These are phyloP conservation scores for Sardina pilchardus DNA, from an alignment of 2,113 vertebrate species.

Conservation along the genomic window DNA sequence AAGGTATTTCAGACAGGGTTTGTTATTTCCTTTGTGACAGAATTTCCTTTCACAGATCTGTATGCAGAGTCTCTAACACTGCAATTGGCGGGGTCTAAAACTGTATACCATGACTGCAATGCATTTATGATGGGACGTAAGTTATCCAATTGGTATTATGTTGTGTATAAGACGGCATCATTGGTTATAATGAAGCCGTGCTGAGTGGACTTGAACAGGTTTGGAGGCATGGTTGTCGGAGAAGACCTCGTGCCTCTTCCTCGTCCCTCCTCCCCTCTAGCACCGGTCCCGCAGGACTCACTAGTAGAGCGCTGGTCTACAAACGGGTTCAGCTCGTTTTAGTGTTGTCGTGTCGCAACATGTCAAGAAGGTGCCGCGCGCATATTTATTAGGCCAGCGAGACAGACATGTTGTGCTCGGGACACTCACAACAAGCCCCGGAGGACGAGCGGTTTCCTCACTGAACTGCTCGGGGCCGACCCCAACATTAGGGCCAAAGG, in stretches of 20 bases:
- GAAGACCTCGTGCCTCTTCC: not conserved
- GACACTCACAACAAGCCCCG: not conserved
- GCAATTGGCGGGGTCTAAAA: not conserved
- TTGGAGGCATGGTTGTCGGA: not conserved
- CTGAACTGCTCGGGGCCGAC: not conserved
- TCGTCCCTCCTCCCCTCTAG: not conserved
- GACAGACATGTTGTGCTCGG: not conserved
- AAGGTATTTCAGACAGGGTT: not conserved
- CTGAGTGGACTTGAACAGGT: not conserved
- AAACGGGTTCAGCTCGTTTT: not conserved
- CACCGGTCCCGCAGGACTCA: not conserved
- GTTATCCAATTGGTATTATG: not conserved
- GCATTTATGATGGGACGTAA: not conserved
- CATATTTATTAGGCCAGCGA: not conserved
- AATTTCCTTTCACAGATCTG: not conserved
- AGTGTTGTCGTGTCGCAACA: slow-evolving; percentile 3
- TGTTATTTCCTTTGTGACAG: not conserved
- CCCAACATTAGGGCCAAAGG: not conserved
- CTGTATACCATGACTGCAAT: not conserved
- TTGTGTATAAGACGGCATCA: not conserved
- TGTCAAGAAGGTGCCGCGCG: not conserved
- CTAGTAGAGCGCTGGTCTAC: not conserved
- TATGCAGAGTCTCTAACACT: not conserved
- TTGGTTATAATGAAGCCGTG: not conserved
- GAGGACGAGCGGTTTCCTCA: not conserved